Evolutionary conservation across 2,797 vertebrate species (phyloP), one percentile per base, ranked within the genome.

Genomic region (Caiman crocodilus): DNA sequence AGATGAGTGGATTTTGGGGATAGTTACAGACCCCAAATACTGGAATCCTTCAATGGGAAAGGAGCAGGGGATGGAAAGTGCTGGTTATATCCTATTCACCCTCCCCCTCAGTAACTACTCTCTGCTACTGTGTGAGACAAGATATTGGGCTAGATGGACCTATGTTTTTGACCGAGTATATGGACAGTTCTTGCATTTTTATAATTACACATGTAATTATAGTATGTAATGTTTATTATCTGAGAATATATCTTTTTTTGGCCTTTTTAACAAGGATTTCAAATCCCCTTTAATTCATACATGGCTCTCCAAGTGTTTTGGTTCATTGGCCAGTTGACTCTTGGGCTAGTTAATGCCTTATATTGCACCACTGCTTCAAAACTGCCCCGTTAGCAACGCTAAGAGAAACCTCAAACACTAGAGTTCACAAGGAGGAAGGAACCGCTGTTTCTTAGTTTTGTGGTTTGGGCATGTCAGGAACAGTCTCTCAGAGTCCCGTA

Each of bases 121-220:
- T 50, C 42, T 50, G 42, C 10, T 10, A 50, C 3, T 8, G 42
- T 50, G 10, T 50, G 9, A 50, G 42, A 50, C 42, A 50, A 50
- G 42, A 50, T 10, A 50, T 50, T 50, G 42, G 42, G 42, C 42
- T 50, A 50, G 42, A 10, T 50, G 42, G 42, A 50, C 42, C 42
- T 50, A 50, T 50, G 42, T 50, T 50, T 50, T 50, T 50, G 42
- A 50, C 42, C 42, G 9, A 50, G 9, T 50, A 50, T 50, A 50
- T 50, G 42, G 42, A 16, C 2, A 0, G 18, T 63, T 18, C 12
- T 77, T 35, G 42, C 42, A 35, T 12, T 87, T 55, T 5, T 69
- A 79, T 61, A 79, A 58, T 30, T 65, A 20, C 7, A 64, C 12
- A 15, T 93, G 80, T 81, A 56, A 26, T 90, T 92, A 74, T 56